Evolutionary conservation across 2,113 vertebrate species (phyloP).

Genomic region (Tichodroma muraria): DNA sequence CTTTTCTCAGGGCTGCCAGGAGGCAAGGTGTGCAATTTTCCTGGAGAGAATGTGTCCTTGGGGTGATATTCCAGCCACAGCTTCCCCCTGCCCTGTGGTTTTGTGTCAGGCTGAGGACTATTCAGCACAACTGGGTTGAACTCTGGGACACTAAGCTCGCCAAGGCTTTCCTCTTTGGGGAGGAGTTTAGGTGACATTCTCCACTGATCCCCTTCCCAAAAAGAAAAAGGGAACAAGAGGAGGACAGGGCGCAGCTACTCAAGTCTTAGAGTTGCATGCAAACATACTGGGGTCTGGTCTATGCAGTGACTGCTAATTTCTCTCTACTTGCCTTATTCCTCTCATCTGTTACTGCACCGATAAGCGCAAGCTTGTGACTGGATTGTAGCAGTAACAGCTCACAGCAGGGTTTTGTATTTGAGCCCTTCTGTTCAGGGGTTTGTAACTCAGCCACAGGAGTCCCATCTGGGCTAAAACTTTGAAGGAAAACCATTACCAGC

Average conservation of each 20-base stretch:
- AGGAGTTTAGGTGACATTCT: background rate
- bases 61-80: background rate
- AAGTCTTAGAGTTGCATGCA: background rate
- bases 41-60: background rate
- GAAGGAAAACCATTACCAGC: background rate
- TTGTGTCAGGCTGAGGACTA: background rate
- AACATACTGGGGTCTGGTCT: background rate
- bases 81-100: background rate
- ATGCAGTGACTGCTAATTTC: background rate
- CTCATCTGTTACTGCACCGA: background rate
- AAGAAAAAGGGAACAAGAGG: background rate
- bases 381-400: background rate
- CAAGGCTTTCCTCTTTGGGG: background rate
- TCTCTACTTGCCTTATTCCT: background rate
- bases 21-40: background rate
- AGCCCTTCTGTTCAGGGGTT: constrained; percentile 64
- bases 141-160: background rate
- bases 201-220: background rate
- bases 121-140: background rate
- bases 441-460: constrained; percentile 57
- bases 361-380: background rate
- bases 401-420: constrained; percentile 40
- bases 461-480: background rate
- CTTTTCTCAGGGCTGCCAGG: background rate
- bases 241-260: background rate